These are phyloP conservation scores for Gambelia wislizenii DNA, from an alignment of 2,797 vertebrate genomes.

Conservation along the genomic window DNA sequence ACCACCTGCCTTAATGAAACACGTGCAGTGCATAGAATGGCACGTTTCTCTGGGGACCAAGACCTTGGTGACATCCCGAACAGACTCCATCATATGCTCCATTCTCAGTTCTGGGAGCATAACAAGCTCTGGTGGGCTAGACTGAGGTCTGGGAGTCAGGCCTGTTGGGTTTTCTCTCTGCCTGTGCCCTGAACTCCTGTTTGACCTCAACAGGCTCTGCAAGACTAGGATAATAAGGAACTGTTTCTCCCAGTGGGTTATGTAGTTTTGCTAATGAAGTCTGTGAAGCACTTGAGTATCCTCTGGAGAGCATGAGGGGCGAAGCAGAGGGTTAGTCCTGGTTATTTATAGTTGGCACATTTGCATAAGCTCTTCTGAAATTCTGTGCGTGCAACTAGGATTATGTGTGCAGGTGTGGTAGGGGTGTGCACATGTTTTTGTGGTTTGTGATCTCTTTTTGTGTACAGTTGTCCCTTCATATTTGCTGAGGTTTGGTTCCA, in stretches of 20 bases:
- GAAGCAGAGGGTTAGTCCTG: conserved; percentile 23
- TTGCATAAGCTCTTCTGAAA: conserved; percentile 19
- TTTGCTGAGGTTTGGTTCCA: too few relatives aligned
- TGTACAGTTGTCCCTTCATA: too few relatives aligned
- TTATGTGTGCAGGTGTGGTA: neutral
- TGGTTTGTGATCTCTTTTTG: neutral
- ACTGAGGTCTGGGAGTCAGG: conserved; percentile 29
- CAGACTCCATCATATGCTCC: neutral
- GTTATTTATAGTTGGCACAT: conserved; percentile 33
- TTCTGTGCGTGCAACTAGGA: neutral
- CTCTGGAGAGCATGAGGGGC: conserved; percentile 27
- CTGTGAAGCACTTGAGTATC: conserved; percentile 11
- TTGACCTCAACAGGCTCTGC: conserved; percentile 20
- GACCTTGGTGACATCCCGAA: conserved; percentile 2
- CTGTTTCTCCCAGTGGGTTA: neutral
- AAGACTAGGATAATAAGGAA: conserved; percentile 26
- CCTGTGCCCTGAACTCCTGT: conserved; percentile 14
- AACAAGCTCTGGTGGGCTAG: neutral
- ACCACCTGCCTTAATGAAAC: neutral
- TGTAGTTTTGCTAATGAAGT: conserved; percentile 23
- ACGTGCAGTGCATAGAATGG: neutral
- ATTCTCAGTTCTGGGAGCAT: neutral
- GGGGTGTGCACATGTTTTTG: neutral
- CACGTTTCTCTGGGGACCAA: conserved; percentile 3
- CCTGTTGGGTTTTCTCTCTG: conserved; percentile 26